phyloP scores from a whole-genome alignment of 1,140 invertebrate species.

The Bacillus rossius region DNA sequence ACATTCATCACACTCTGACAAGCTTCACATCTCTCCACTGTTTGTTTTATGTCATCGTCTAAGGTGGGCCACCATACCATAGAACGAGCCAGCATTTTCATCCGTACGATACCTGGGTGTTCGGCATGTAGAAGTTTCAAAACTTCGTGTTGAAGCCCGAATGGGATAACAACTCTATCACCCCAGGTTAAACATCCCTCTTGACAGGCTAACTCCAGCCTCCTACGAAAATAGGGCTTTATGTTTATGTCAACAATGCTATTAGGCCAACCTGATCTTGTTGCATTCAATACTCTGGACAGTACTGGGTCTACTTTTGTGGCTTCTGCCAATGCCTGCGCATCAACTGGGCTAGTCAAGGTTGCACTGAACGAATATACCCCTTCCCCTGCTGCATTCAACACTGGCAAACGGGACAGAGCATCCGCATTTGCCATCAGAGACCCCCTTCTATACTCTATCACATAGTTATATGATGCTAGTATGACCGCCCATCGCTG shows the following conservation, averaged over 20 bases:
- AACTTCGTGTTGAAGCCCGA: slow-evolving; percentile 20
- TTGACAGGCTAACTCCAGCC: neutral
- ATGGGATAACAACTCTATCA: slow-evolving; percentile 31
- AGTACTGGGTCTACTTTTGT: no score
- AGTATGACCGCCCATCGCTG: no score
- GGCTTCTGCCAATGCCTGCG: slow-evolving; percentile 32
- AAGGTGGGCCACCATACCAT: slow-evolving; percentile 37
- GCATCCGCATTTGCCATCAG: no score
- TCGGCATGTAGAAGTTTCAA: slow-evolving; percentile 31
- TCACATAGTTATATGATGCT: no score
- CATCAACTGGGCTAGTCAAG: slow-evolving; percentile 35
- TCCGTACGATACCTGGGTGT: slow-evolving; percentile 35
- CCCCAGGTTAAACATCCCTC: slow-evolving; percentile 12
- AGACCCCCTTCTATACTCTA: no score
- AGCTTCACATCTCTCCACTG: slow-evolving; percentile 1
- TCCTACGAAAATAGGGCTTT: neutral
- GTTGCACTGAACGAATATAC: no score
- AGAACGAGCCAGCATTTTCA: slow-evolving; percentile 35
- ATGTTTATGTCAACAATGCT: neutral
- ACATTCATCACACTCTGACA: neutral
- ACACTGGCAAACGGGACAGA: no score
- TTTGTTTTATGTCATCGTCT: slow-evolving; percentile 29
- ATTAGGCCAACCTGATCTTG: neutral
- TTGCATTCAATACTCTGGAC: neutral
- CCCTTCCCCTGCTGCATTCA: no score